Base-by-base conservation (phyloP, 2,888 invertebrate genomes). In the Sphinx pinastri region DNA sequence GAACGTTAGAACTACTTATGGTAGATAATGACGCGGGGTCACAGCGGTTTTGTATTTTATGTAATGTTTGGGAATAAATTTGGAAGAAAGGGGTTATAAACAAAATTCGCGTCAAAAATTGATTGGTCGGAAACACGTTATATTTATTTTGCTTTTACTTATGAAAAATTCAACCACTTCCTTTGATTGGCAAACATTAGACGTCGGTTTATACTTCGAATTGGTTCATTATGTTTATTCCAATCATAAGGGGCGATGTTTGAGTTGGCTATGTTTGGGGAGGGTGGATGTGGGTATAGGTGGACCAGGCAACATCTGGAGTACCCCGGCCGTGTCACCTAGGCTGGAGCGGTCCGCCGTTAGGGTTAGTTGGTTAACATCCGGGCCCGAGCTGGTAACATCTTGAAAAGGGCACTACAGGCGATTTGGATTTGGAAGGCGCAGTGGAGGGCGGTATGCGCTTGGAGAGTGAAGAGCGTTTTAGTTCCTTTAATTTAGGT, bases 291-390 rank as follows among this genome's bases (percentile, higher is more conserved):
- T 47, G 63, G 63, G 63, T 49, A 63, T 5, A 63, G 47, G 49
- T 8, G 63, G 63, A 13, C 63, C 49, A 13, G 49, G 63, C 63
- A 63, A 63, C 63, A 63, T 63, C 63, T 63, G 63, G 63, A 19
- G 49, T 38, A 13, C 25, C 7, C 19, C 47, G 13, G 16, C 13
- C 47, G 19, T 47, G 1, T 10, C 19, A 63, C 49, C 47, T 19
- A 11, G 47, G 47, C 13, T 19, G 49, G 12, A 7, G 19, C 49
- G 63, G 63, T 13, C 63, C 47, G 13, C 19, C 63, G 19, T 19
- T 19, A 19, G 58, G 63, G 19, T 55, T 7, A 11, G 63, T 16
- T 63, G 63, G 19, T 63, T 63, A 63, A 63, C 25, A 63, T 49
- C 19, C 47, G 63, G 63, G 47, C 47, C 47, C 16, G 47, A 49